Evolutionary conservation across 2,797 vertebrate species (phyloP).

Genomic region (Mus spretus): DNA sequence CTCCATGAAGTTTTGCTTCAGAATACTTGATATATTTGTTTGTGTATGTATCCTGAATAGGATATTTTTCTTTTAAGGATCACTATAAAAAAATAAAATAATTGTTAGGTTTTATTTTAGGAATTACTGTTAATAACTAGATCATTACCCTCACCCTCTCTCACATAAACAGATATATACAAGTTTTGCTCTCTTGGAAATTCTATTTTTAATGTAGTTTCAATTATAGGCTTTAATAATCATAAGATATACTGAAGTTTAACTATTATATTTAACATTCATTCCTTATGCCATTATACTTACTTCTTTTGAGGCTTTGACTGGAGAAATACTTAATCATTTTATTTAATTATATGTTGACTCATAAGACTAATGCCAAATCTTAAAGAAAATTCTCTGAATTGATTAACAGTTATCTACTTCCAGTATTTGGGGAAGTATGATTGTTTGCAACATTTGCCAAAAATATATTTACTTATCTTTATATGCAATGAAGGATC

Average conservation of each 20-base stretch:
- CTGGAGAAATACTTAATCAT: not conserved
- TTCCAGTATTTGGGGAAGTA: not conserved
- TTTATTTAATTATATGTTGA: not conserved
- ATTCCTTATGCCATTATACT: not conserved
- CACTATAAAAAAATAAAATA: conserved; percentile 3
- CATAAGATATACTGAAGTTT: not conserved
- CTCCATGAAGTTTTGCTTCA: not conserved
- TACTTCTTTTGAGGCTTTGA: not conserved
- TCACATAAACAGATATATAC: not conserved
- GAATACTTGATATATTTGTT: not conserved
- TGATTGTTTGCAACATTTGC: not conserved
- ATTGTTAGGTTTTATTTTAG: conserved; percentile 23
- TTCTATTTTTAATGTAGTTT: not conserved
- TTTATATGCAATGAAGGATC: not conserved
- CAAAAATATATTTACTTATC: not conserved
- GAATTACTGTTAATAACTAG: not conserved
- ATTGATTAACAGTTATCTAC: not conserved
- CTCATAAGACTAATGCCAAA: not conserved
- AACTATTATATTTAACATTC: not conserved
- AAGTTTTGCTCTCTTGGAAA: conserved; percentile 18
- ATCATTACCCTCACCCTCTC: not conserved
- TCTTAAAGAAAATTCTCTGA: not conserved
- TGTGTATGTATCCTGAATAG: not conserved
- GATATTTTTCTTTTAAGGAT: not conserved
- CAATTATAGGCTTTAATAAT: not conserved